Base-by-base conservation (phyloP, 1,140 invertebrate genomes). In the Lordiphosa collinella region DNA sequence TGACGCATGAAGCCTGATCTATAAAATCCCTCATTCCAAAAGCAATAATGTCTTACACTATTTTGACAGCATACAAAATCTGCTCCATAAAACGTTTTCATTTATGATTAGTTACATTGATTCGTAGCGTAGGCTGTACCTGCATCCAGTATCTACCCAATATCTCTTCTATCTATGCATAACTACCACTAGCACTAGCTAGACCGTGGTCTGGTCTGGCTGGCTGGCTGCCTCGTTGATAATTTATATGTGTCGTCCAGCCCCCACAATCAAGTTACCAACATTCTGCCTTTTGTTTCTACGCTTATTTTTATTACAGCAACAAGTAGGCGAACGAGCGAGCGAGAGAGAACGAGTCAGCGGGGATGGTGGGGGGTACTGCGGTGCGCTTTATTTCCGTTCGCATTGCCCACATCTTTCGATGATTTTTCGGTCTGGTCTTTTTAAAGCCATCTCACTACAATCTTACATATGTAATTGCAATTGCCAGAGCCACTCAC, bases 211-310 rank as follows among this genome's bases (percentile, higher is more conserved):
- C n/a, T 43, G 37, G 56, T 34, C 38, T 51, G 46, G 44, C 14
- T 37, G 58, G 58, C 25, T 29, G 25, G 35, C 71, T 67, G 76
- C 57, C 34, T 71, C 66, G 71, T 63, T 80, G 61, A 82, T 80
- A 80, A 80, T 82, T 82, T 80, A 80, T 80, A 80, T 76, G 54
- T 82, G 76, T 82, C 76, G 76, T 76, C 78, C 78, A 82, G 78
- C 76, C 76, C 76, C 78, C 76, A 82, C 72, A 82, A 78, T 84
- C 78, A 78, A 82, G 72, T 76, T 64, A 71, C 66, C 72, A 68
- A 52, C 62, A 22, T 41, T 50, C 22, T 50, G 34, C 61, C 64
- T 57, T 70, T 80, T 80, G 70, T 80, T 82, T 76, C 63, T 80
- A 72, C 56, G 60, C 73, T 63, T 58, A 52, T 60, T 64, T 29